phyloP scores from a whole-genome alignment of 2,888 invertebrate genomes.

The Aleiodes testaceus region DNA sequence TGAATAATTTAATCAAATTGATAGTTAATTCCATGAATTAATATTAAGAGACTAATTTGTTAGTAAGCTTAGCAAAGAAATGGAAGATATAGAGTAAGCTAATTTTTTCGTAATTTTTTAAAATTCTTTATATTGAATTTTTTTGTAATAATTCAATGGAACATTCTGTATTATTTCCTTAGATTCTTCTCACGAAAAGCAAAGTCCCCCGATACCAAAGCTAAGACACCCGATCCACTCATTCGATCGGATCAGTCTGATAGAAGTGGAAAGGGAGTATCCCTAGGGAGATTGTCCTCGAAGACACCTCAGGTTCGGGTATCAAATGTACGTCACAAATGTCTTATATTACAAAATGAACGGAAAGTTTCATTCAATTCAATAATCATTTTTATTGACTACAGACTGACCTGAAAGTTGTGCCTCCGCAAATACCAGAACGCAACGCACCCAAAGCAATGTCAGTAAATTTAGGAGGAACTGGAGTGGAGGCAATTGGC shows the following conservation, averaged over 20 bases:
- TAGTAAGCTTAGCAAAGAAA: constrained; percentile 68
- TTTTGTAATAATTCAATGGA: constrained; percentile 7
- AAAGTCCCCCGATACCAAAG: constrained; percentile 76
- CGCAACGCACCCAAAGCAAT: constrained; percentile 80
- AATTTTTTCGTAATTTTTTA: not conserved
- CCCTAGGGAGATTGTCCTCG: constrained; percentile 57
- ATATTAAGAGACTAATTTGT: constrained; percentile 48
- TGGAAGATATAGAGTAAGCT: constrained; percentile 67
- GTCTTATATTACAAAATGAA: not conserved
- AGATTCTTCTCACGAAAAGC: constrained; percentile 90
- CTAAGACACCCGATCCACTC: constrained; percentile 81
- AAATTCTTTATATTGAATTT: not conserved
- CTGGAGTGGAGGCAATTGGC: constrained; percentile 85
- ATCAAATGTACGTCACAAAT: constrained; percentile 65
- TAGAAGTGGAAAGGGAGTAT: constrained; percentile 58
- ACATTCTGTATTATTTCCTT: constrained; percentile 44
- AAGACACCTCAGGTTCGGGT: constrained; percentile 69
- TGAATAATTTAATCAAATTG: constrained; percentile 35
- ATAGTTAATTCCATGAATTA: not conserved
- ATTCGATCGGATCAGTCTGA: constrained; percentile 67
- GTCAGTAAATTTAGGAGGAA: constrained; percentile 82
- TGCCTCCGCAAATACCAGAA: constrained; percentile 80
- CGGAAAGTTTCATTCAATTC: constrained; percentile 4
- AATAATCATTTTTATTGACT: constrained; percentile 60
- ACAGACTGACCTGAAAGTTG: constrained; percentile 78